A percentile compares a stretch with the other conserved stretches of the same genome.
These are phyloP conservation scores for Pseudococcus longispinus DNA, from an alignment of 2,888 invertebrate species.

Conservation along the genomic window DNA sequence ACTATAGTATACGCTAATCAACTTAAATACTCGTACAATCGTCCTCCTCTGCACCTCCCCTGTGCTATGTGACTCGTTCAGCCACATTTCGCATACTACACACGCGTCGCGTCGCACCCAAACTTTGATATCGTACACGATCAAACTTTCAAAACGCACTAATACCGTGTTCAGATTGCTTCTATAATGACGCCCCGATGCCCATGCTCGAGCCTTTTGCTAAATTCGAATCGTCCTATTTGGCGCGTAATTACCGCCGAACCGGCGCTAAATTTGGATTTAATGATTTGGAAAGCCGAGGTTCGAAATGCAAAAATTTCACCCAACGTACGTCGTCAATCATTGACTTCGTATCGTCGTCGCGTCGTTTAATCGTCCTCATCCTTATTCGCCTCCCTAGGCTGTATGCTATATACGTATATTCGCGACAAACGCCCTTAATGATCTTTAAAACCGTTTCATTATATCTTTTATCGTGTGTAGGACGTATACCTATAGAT, in stretches of 20 bases:
- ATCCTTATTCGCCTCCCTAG: neutral
- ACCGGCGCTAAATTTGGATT: slow-evolving; percentile 33
- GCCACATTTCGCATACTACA: neutral
- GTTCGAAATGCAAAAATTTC: slow-evolving; percentile 34
- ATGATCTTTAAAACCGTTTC: neutral
- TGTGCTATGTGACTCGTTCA: neutral
- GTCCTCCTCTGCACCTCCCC: neutral
- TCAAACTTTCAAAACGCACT: slow-evolving; percentile 29
- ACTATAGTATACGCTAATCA: neutral
- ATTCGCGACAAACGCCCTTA: neutral
- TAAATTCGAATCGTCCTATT: slow-evolving; percentile 18
- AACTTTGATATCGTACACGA: slow-evolving; percentile 9
- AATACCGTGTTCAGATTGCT: slow-evolving; percentile 28
- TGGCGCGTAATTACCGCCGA: slow-evolving; percentile 42
- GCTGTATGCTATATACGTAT: neutral
- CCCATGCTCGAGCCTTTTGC: slow-evolving; percentile 1
- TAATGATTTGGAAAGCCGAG: slow-evolving; percentile 42
- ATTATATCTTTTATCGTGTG: neutral
- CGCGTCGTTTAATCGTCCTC: neutral
- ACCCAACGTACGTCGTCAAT: slow-evolving; percentile 32
- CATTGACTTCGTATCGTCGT: neutral
- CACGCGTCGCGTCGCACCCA: neutral
- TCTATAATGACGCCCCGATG: neutral
- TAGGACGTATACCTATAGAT: too few relatives aligned
- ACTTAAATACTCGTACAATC: neutral